Conservation (phyloP, 2,888 invertebrate genomes). For the Scaptodrosophila latifasciaeformis region DNA sequence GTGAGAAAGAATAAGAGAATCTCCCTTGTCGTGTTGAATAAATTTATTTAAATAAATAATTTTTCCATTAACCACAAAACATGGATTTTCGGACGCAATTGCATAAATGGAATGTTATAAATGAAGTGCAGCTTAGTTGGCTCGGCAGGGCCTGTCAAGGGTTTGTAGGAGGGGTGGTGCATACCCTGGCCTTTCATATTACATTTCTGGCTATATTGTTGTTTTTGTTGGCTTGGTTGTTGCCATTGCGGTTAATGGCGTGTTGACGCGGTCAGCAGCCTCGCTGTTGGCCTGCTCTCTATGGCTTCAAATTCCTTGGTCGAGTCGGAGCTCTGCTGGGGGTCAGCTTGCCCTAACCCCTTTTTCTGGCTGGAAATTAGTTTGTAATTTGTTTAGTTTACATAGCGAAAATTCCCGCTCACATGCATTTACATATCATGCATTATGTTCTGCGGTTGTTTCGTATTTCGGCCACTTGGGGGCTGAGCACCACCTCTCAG, state of each 20-base stretch:
- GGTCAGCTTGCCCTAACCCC: neutral
- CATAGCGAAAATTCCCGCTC: conserved; percentile 40
- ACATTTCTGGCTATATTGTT: conserved; percentile 6
- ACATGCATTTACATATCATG: conserved; percentile 48
- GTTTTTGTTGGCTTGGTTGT: too few species aligned
- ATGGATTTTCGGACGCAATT: conserved; percentile 61
- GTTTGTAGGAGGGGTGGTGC: too few species aligned
- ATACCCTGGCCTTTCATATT: conserved; percentile 8
- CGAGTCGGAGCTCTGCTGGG: neutral
- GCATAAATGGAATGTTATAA: conserved; percentile 61
- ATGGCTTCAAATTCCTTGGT: conserved; percentile 17
- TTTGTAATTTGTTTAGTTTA: conserved; percentile 58
- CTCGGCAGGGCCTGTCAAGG: too few species aligned
- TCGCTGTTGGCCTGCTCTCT: neutral
- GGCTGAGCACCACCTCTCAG: conserved; percentile 6
- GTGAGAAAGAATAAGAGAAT: too few species aligned
- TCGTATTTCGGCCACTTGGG: conserved; percentile 21
- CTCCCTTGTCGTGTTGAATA: conserved; percentile 42
- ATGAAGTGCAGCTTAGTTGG: conserved; percentile 41
- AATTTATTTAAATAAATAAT: conserved; percentile 64
- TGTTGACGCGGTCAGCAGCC: conserved; percentile 43
- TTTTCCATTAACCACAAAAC: conserved; percentile 64
- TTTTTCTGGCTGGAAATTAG: conserved; percentile 37
- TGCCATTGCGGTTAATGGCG: conserved; percentile 49
- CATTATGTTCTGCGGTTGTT: conserved; percentile 50